Percentiles rank a stretch among this genome's conserved stretches.
phyloP scores from a whole-genome alignment of 2,888 invertebrate species.

The Nymphalis urticae region DNA sequence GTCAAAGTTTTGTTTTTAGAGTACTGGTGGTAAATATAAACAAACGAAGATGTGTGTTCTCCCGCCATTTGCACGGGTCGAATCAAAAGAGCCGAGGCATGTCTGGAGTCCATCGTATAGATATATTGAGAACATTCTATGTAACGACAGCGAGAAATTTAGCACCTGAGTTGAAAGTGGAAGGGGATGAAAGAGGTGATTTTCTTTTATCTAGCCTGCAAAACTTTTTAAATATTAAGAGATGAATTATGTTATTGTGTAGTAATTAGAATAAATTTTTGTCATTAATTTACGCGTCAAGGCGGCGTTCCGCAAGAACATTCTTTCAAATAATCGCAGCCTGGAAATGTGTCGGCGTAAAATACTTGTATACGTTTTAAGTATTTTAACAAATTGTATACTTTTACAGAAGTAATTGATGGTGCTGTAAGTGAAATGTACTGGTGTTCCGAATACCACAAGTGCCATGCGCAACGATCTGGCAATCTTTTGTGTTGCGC shows the following conservation, averaged over 20 bases:
- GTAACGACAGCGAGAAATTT: slow-evolving; percentile 84
- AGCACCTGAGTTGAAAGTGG: slow-evolving; percentile 56
- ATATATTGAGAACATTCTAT: slow-evolving; percentile 88
- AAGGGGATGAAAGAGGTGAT: slow-evolving; percentile 51
- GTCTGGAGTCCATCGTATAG: slow-evolving; percentile 85
- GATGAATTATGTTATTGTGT: too few relatives aligned
- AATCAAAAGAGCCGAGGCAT: slow-evolving; percentile 79
- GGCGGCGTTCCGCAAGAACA: too few relatives aligned
- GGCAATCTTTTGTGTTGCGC: slow-evolving; percentile 86
- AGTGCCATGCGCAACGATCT: slow-evolving; percentile 88
- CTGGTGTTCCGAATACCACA: slow-evolving; percentile 93
- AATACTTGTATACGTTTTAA: neutral
- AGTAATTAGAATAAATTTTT: too few relatives aligned
- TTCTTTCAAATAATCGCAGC: too few relatives aligned
- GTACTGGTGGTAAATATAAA: slow-evolving; percentile 85
- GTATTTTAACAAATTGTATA: slow-evolving; percentile 7
- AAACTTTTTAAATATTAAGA: too few relatives aligned
- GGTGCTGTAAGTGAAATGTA: slow-evolving; percentile 83
- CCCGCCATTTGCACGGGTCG: slow-evolving; percentile 83
- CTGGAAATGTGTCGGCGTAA: too few relatives aligned
- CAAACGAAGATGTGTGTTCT: slow-evolving; percentile 86
- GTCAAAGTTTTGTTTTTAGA: slow-evolving; percentile 60
- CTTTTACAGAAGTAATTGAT: slow-evolving; percentile 19
- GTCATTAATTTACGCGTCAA: too few relatives aligned
- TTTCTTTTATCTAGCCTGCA: too few relatives aligned